phyloP scores from a whole-genome alignment of 2,113 vertebrate species.

The Psilopsiagon aymara region DNA sequence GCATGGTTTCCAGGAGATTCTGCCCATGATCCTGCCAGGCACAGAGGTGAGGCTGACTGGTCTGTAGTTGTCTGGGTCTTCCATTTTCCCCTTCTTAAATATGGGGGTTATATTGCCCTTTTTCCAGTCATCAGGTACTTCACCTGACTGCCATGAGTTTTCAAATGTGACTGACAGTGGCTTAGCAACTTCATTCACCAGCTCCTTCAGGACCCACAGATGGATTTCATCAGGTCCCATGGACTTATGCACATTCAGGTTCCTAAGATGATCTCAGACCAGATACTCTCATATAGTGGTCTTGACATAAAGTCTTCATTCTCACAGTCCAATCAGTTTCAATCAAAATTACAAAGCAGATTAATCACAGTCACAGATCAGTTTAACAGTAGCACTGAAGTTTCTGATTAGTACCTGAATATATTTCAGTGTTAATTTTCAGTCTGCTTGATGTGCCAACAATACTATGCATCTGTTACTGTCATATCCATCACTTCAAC shows the following conservation, averaged over 20 bases:
- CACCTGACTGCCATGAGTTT: not conserved
- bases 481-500: not conserved
- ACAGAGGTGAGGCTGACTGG: not conserved
- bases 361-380: slow-evolving; percentile 63
- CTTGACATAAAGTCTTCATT: not conserved
- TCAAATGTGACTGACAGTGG: not conserved
- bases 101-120: not conserved
- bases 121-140: not conserved
- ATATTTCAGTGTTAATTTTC: slow-evolving; percentile 31
- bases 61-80: not conserved
- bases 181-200: not conserved
- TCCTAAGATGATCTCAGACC: not conserved
- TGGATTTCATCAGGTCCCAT: not conserved
- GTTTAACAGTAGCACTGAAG: slow-evolving; percentile 15
- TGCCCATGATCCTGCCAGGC: not conserved
- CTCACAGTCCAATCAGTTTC: slow-evolving; percentile 15
- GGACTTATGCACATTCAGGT: not conserved
- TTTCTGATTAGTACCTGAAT: slow-evolving; percentile 20
- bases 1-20: not conserved
- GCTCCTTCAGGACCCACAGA: not conserved
- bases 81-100: not conserved
- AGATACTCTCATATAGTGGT: not conserved
- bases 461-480: not conserved
- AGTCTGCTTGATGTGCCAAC: not conserved
- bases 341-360: slow-evolving; percentile 59